Conservation (phyloP, 1,140 invertebrate species). For the Calephelis nemesis region DNA sequence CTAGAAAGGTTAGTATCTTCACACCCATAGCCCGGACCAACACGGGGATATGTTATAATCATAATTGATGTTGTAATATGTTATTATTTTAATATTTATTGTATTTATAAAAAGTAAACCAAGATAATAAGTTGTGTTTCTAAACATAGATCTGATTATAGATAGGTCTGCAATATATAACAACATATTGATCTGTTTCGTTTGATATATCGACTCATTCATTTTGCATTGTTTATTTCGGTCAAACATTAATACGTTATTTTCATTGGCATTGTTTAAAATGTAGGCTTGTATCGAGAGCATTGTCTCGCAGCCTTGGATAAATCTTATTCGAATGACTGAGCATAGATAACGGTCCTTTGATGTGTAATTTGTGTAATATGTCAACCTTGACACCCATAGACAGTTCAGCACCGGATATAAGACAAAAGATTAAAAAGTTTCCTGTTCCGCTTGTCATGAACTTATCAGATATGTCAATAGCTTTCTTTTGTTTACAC, state of each 20-base stretch:
- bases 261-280: conserved; percentile 32
- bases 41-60: no score
- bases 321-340: conserved; percentile 34
- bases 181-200: background rate
- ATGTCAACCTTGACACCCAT: conserved; percentile 45
- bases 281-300: conserved; percentile 30
- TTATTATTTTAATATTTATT: no score
- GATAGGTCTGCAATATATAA: background rate
- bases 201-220: conserved; percentile 9
- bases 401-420: conserved; percentile 47
- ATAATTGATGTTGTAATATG: no score
- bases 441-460: conserved; percentile 57
- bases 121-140: no score
- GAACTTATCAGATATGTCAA: conserved; percentile 52
- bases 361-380: conserved; percentile 16
- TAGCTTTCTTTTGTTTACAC: conserved; percentile 51
- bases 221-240: conserved; percentile 12
- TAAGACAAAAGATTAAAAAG: conserved; percentile 45
- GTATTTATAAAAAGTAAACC: no score
- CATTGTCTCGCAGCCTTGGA: conserved; percentile 28
- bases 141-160: background rate
- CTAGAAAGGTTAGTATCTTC: no score
- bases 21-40: no score
- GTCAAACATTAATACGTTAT: conserved; percentile 20
- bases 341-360: conserved; percentile 29